Conservation (phyloP, 1,140 invertebrate species). For the Solenopsis invicta region DNA sequence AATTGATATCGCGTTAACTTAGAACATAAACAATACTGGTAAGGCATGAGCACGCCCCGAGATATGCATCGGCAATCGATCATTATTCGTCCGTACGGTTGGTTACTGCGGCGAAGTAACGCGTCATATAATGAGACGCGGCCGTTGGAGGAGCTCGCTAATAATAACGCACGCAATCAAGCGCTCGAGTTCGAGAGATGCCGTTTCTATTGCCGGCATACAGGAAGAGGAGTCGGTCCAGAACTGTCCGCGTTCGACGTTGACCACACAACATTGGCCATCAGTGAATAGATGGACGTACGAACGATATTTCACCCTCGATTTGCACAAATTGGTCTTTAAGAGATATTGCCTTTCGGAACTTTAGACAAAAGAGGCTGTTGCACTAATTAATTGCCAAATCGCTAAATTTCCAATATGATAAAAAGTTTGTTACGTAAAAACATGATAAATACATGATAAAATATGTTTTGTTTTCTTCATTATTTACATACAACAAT, state of each 20-base stretch:
- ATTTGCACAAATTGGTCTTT: slow-evolving; percentile 55
- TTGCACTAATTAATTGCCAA: slow-evolving; percentile 35
- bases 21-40: slow-evolving; percentile 74
- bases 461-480: background rate
- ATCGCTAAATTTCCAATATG: background rate
- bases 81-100: slow-evolving; percentile 64
- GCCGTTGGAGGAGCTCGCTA: slow-evolving; percentile 74
- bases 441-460: background rate
- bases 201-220: slow-evolving; percentile 53
- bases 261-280: slow-evolving; percentile 53
- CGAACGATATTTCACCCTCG: slow-evolving; percentile 54
- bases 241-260: slow-evolving; percentile 48
- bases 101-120: slow-evolving; percentile 68
- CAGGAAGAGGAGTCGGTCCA: slow-evolving; percentile 61
- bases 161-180: slow-evolving; percentile 80
- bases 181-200: slow-evolving; percentile 66
- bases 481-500: background rate
- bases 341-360: slow-evolving; percentile 34
- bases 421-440: background rate
- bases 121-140: slow-evolving; percentile 78
- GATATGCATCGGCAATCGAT: slow-evolving; percentile 77
- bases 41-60: slow-evolving; percentile 64
- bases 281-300: slow-evolving; percentile 49
- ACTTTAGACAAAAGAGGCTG: slow-evolving; percentile 15
- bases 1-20: slow-evolving; percentile 43